Percentiles rank a stretch among this genome's conserved stretches.
These are phyloP conservation scores for Coelopa frigida DNA, from an alignment of 1,140 invertebrate genomes.

Conservation along the genomic window DNA sequence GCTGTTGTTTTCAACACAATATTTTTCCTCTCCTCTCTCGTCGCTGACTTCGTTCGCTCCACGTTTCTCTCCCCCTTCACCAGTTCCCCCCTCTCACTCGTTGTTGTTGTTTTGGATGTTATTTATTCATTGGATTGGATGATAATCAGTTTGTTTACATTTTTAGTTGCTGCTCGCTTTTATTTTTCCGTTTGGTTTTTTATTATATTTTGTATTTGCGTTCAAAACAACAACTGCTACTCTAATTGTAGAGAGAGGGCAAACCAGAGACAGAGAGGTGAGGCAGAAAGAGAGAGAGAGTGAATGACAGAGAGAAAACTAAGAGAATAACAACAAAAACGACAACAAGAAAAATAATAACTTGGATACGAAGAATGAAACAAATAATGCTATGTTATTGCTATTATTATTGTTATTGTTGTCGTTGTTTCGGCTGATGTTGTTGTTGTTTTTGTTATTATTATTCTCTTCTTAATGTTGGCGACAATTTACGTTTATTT, in stretches of 20 bases:
- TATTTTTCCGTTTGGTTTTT: neutral
- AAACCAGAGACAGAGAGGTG: neutral
- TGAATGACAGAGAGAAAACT: neutral
- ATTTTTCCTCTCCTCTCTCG: slow-evolving; percentile 8
- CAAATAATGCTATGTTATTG: neutral
- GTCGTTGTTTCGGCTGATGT: neutral
- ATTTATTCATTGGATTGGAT: slow-evolving; percentile 43
- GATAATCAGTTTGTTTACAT: slow-evolving; percentile 45
- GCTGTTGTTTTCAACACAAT: slow-evolving; percentile 4
- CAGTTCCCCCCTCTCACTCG: neutral
- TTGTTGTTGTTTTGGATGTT: slow-evolving; percentile 20
- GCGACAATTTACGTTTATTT: slow-evolving; percentile 7
- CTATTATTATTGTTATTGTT: slow-evolving; percentile 3
- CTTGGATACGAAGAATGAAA: neutral
- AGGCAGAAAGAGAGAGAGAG: neutral
- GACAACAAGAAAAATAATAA: neutral
- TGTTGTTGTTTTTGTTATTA: neutral
- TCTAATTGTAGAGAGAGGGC: neutral
- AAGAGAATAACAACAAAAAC: neutral
- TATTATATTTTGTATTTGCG: slow-evolving; percentile 26
- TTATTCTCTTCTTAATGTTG: neutral
- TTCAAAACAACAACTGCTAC: slow-evolving; percentile 20
- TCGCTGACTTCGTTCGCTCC: neutral
- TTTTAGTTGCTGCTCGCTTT: slow-evolving; percentile 30
- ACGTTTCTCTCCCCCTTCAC: neutral